Evolutionary conservation across 2,113 vertebrate genomes (phyloP).

Genomic region (Corythaeola cristata): DNA sequence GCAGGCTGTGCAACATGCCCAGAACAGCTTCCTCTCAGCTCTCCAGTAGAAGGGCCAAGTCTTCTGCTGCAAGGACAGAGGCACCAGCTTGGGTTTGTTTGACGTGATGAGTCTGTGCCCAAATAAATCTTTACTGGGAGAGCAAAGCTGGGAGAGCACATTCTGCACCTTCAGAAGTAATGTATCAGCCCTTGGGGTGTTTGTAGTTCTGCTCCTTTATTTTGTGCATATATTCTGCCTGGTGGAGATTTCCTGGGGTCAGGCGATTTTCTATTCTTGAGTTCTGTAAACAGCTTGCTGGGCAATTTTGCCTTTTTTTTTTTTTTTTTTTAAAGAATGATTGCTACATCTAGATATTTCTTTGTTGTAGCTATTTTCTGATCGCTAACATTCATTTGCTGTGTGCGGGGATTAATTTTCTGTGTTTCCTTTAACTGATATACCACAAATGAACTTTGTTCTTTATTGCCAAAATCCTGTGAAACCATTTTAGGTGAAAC

Average conservation of each 20-base stretch:
- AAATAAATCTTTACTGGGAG: background rate
- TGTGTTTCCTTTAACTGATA: background rate
- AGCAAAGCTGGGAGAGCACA: background rate
- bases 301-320: background rate
- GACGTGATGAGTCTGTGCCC: accelerated
- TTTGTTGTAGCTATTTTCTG: background rate
- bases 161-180: background rate
- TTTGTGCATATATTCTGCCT: background rate
- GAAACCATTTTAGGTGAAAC: background rate
- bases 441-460: background rate
- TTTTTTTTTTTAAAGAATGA: too few species aligned
- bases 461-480: background rate
- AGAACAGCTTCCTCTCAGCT: background rate
- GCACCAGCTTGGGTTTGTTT: background rate
- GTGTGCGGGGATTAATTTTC: background rate
- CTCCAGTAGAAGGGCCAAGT: background rate
- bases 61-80: background rate
- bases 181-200: background rate
- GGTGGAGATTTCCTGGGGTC: background rate
- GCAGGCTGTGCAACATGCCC: too few species aligned
- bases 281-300: background rate
- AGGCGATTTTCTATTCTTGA: background rate
- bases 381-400: background rate
- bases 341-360: background rate
- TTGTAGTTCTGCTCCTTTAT: background rate